Evolutionary conservation across 2,113 vertebrate species (phyloP).

Genomic region (Periophthalmodon schlosseri): DNA sequence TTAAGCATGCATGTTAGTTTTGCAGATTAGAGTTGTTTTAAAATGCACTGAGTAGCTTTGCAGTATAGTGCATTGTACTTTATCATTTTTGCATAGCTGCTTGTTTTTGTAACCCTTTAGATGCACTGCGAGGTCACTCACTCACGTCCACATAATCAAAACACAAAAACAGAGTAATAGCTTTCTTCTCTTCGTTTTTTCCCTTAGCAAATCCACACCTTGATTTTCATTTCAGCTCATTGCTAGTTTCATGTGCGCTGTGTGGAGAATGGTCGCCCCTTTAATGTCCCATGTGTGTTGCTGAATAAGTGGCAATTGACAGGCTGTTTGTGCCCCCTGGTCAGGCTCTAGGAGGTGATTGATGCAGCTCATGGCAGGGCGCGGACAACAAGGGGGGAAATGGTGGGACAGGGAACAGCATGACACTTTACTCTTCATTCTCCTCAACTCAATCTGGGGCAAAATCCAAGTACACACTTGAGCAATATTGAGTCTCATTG

Average conservation of each 20-base stretch:
- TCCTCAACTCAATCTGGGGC: constrained; percentile 13
- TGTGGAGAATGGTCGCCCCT: neutral
- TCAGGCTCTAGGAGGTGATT: constrained; percentile 42
- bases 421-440: constrained; percentile 35
- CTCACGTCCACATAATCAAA: constrained; percentile 11
- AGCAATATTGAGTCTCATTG: neutral
- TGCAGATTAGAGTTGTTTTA: constrained; percentile 16
- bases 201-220: constrained; percentile 33
- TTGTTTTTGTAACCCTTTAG: constrained; percentile 11
- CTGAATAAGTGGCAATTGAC: constrained; percentile 11
- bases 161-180: constrained; percentile 12
- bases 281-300: neutral
- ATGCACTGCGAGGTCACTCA: constrained; percentile 32
- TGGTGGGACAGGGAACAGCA: constrained; percentile 41
- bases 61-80: neutral
- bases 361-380: constrained; percentile 38
- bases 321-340: constrained; percentile 35
- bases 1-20: constrained; percentile 28
- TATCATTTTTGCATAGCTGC: constrained; percentile 1
- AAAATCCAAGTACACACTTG: neutral
- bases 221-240: constrained; percentile 35
- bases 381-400: constrained; percentile 21
- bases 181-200: constrained; percentile 5
- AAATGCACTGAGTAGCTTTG: constrained; percentile 17
- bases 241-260: constrained; percentile 8